phyloP scores from a whole-genome alignment of 1,140 invertebrate genomes.

The Brachionus rotundiformis region DNA sequence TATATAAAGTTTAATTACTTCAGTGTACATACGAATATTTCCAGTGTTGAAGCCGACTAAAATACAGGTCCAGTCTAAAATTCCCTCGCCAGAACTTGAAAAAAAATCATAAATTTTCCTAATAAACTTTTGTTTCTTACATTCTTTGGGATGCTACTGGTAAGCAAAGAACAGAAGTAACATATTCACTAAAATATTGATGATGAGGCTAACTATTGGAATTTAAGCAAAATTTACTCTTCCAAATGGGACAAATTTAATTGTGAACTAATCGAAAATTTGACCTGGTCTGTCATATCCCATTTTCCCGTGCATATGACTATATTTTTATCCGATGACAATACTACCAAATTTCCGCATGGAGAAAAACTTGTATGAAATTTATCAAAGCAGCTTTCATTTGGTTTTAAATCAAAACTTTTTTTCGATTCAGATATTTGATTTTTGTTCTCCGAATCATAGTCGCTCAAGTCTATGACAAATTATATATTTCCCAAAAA shows the following conservation, averaged over 20 bases:
- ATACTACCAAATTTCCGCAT: constrained; percentile 22
- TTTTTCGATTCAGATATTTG: not conserved
- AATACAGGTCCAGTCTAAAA: constrained; percentile 89
- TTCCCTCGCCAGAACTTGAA: constrained; percentile 67
- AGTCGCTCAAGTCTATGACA: not conserved
- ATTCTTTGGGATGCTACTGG: constrained; percentile 69
- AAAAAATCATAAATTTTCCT: not conserved
- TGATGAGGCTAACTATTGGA: not conserved
- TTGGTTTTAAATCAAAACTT: not conserved
- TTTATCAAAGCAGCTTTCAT: constrained; percentile 42
- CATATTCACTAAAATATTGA: constrained; percentile 56
- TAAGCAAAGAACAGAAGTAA: constrained; percentile 60
- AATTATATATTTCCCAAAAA: too few relatives aligned
- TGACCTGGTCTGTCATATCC: constrained; percentile 31
- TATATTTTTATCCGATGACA: constrained; percentile 14
- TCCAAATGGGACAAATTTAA: not conserved
- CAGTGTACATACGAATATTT: constrained; percentile 82
- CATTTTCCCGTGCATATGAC: constrained; percentile 46
- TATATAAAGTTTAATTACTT: constrained; percentile 66
- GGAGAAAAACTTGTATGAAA: constrained; percentile 34
- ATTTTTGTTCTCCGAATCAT: not conserved
- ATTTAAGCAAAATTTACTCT: not conserved
- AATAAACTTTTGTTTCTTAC: constrained; percentile 52
- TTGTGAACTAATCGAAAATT: constrained; percentile 36
- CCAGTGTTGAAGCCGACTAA: constrained; percentile 82